Conservation (phyloP, 2,888 invertebrate genomes). For the Nymphalis urticae region DNA sequence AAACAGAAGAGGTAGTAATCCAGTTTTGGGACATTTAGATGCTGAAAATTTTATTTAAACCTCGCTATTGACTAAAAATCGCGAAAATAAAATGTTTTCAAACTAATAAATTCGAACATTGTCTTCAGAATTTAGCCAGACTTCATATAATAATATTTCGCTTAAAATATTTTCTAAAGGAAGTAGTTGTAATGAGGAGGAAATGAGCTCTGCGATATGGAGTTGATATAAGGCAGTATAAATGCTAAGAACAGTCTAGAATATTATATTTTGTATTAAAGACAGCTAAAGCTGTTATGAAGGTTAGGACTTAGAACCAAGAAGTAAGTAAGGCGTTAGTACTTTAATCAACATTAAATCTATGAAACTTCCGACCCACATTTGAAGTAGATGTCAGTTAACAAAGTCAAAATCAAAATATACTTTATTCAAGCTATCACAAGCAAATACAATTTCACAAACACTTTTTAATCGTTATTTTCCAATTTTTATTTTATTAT, state of each 20-base stretch:
- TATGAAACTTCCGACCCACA: no score
- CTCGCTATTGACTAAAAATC: no score
- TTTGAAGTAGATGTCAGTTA: no score
- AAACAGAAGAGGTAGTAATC: no score
- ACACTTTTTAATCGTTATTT: no score
- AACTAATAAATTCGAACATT: not conserved
- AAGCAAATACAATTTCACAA: no score
- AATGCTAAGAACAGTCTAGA: not conserved
- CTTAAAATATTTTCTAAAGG: slow-evolving; percentile 17
- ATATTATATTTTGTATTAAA: slow-evolving; percentile 1
- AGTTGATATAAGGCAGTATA: slow-evolving; percentile 6
- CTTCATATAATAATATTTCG: slow-evolving; percentile 12
- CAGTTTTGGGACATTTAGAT: no score
- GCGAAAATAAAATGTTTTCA: no score
- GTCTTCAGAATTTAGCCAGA: slow-evolving; percentile 1
- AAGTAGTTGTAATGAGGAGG: slow-evolving; percentile 20
- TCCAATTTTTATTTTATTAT: no score
- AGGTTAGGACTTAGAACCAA: not conserved
- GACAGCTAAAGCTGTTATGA: not conserved
- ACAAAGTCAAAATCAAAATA: no score
- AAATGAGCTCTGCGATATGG: slow-evolving; percentile 19
- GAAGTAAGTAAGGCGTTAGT: not conserved
- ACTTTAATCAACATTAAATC: not conserved
- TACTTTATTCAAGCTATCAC: no score
- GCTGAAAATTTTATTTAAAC: no score